These are phyloP conservation scores for Tetragonisca angustula DNA, from an alignment of 2,888 invertebrate species.

Conservation along the genomic window DNA sequence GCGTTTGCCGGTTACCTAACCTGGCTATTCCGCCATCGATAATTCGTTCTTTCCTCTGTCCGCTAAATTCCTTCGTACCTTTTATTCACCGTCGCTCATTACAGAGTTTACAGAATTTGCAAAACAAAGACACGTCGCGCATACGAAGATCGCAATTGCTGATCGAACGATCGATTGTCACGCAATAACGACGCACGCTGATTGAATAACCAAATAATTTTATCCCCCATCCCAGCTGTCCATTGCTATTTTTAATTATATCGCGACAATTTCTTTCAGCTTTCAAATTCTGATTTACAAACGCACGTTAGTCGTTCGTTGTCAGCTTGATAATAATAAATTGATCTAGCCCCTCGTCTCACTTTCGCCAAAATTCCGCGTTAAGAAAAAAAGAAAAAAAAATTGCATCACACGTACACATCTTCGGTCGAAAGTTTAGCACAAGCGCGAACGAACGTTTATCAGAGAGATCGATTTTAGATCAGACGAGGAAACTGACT, in stretches of 20 bases:
- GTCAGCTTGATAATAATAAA: too few species aligned
- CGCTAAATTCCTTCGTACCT: not conserved
- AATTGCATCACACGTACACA: too few species aligned
- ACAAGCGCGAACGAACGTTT: too few species aligned
- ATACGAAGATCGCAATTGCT: too few species aligned
- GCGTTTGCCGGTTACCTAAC: conserved; percentile 34
- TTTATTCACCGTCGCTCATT: not conserved
- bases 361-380: too few species aligned
- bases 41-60: not conserved
- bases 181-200: not conserved
- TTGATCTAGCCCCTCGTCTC: too few species aligned
- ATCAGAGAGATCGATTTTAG: too few species aligned
- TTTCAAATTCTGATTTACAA: too few species aligned
- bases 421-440: too few species aligned
- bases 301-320: too few species aligned
- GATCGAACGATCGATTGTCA: not conserved
- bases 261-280: too few species aligned
- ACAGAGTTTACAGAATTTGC: not conserved
- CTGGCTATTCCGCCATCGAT: not conserved
- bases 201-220: not conserved
- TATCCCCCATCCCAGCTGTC: not conserved
- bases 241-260: not conserved
- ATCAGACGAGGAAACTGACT: conserved; percentile 15
- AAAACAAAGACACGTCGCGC: not conserved
- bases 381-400: too few species aligned